Conservation (phyloP, 2,797 vertebrate species). For the Amphiprion clarkii region DNA sequence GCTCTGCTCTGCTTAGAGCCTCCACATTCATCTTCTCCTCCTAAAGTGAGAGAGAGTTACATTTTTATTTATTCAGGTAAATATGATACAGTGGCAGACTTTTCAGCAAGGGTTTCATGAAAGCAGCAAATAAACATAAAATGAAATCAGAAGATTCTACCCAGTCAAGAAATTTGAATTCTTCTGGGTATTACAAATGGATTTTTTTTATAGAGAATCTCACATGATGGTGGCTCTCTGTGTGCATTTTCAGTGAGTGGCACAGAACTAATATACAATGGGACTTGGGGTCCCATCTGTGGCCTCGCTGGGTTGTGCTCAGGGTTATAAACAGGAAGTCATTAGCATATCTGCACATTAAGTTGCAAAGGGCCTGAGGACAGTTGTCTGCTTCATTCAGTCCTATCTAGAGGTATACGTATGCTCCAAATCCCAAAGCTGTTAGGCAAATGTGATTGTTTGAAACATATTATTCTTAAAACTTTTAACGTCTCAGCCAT, state of each 20-base stretch:
- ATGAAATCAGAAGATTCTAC: constrained; percentile 7
- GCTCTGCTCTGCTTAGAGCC: constrained; percentile 96
- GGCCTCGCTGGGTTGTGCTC: constrained; percentile 58
- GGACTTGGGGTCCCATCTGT: constrained; percentile 55
- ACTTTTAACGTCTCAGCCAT: not conserved
- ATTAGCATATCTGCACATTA: constrained; percentile 76
- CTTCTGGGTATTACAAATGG: constrained; percentile 9
- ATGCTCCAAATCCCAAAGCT: constrained; percentile 32
- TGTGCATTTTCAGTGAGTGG: constrained; percentile 10
- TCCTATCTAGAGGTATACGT: constrained; percentile 3
- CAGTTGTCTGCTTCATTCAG: constrained; percentile 31
- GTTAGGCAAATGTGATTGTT: constrained; percentile 12
- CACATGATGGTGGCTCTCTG: not conserved
- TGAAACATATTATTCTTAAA: constrained; percentile 19
- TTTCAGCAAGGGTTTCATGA: not conserved
- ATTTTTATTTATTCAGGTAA: not conserved
- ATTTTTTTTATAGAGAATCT: not conserved
- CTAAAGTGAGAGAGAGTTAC: constrained; percentile 68
- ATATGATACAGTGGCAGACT: not conserved
- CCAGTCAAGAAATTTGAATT: not conserved
- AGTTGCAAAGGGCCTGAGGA: constrained; percentile 47
- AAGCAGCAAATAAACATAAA: constrained; percentile 1
- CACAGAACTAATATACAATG: constrained; percentile 31
- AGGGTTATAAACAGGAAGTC: constrained; percentile 73
- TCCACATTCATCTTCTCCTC: constrained; percentile 97